Base-by-base conservation (phyloP, 2,888 invertebrate species). In the Ochropleura plecta region DNA sequence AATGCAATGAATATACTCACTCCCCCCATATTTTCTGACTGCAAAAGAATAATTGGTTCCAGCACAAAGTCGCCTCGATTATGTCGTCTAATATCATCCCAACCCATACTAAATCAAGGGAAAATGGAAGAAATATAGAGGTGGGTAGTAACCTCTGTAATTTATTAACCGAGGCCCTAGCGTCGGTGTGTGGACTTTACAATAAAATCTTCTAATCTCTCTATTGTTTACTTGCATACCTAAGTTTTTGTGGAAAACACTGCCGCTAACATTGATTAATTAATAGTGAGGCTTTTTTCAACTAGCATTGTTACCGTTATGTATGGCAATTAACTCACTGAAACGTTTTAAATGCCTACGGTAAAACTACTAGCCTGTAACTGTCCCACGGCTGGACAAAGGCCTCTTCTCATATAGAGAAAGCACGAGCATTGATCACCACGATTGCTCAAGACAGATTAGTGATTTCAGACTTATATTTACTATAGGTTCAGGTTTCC, bases 51-150 rank as follows among this genome's bases (percentile, higher is more conserved):
- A 83, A 86, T 83, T 73, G 74, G 68, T 51, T 12, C 40, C 46
- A 49, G 44, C 69, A 70, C 66, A 74, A 77, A 83, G 83, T 79
- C 73, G 69, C 55, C 69, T 78, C 83, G 83, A 83, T 84, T 83
- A 81, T 77, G 80, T 84, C 86, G 40, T 76, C 73, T 76, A 84
- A 84, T 86, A 82, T 78, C 76, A 83, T 70, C 68, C 78, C 53
- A 44, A 51, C 55, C 59, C 70, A 68, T 67, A 79, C 77, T 86
- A 86, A 86, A 86, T 86, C 87, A 85, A 69, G 62, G 60, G 55
- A 79, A 86, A 82, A 86, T 85, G 73, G 80, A 78, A 82, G 83
- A 86, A 85, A 76, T 86, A 86, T 85, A 76, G 78, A 73, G 85
- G 82, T 78, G 82, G 87, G 82, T 73, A 73, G 77, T 76, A 76